Conservation (phyloP, 2,888 invertebrate genomes). For the Melangyna quadrimaculata region DNA sequence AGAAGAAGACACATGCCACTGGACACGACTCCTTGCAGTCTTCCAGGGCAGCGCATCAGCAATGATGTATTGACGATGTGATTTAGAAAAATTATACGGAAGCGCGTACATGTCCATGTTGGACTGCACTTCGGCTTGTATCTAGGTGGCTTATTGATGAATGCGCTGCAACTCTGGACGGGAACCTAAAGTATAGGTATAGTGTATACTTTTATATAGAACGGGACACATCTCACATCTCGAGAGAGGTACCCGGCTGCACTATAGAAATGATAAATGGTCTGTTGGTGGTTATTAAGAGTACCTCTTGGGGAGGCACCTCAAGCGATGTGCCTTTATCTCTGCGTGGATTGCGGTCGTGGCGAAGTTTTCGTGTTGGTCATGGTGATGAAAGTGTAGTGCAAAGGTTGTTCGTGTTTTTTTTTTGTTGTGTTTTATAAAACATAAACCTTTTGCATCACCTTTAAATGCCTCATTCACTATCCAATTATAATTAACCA, state of each 20-base stretch:
- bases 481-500: slow-evolving; percentile 68
- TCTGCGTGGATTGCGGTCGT: neutral
- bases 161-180: slow-evolving; percentile 40
- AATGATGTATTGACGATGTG: slow-evolving; percentile 70
- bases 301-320: slow-evolving; percentile 18
- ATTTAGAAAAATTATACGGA: slow-evolving; percentile 72
- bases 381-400: slow-evolving; percentile 27
- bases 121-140: slow-evolving; percentile 63
- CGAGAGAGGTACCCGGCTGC: slow-evolving; percentile 25
- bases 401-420: slow-evolving; percentile 43
- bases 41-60: slow-evolving; percentile 5
- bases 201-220: slow-evolving; percentile 13
- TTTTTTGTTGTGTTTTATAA: neutral
- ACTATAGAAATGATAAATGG: slow-evolving; percentile 63
- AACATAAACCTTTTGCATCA: slow-evolving; percentile 35
- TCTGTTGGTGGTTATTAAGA: slow-evolving; percentile 69
- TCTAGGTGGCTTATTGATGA: slow-evolving; percentile 72
- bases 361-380: neutral
- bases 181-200: too few relatives aligned
- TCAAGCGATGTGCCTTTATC: neutral
- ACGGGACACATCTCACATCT: slow-evolving; percentile 17
- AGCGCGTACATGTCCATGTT: slow-evolving; percentile 71
- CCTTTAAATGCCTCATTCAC: slow-evolving; percentile 19
- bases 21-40: slow-evolving; percentile 37
- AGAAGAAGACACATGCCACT: slow-evolving; percentile 51